Evolutionary conservation across 2,113 vertebrate genomes (phyloP).

Genomic region (Aleadryas rufinucha): DNA sequence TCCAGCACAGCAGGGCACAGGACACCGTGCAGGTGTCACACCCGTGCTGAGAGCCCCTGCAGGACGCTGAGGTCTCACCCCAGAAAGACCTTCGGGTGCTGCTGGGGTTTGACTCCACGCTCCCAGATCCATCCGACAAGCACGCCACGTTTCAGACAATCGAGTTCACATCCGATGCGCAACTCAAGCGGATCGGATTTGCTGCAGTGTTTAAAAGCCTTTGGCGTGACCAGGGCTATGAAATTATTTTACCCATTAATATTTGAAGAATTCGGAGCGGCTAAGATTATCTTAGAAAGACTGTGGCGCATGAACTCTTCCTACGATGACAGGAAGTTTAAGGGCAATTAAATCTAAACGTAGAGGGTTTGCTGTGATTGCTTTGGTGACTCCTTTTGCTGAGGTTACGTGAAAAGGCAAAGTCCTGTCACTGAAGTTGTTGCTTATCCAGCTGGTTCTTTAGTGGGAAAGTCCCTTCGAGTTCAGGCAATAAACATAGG

Average conservation of each 20-base stretch:
- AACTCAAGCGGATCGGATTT: background rate
- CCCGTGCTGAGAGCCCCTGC: fast-evolving
- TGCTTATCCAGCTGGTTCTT: background rate
- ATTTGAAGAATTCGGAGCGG: background rate
- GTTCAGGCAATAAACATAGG: background rate
- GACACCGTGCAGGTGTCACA: fast-evolving
- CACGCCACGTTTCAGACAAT: fast-evolving
- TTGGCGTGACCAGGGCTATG: fast-evolving
- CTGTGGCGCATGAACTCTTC: background rate
- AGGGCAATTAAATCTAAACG: background rate
- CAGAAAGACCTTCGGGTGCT: fast-evolving
- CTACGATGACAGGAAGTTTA: background rate
- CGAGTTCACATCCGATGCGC: fast-evolving
- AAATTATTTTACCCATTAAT: background rate
- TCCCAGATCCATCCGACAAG: background rate
- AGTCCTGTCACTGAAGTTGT: background rate
- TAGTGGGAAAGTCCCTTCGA: fast-evolving
- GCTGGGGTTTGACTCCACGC: fast-evolving
- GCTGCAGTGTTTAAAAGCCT: background rate
- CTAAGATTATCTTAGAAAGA: background rate
- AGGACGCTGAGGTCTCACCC: fast-evolving
- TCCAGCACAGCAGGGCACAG: background rate
- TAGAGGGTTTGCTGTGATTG: background rate
- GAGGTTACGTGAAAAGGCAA: background rate
- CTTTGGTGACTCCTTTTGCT: background rate